phyloP scores from a whole-genome alignment of 2,888 invertebrate genomes.

The Uropetala carovei region DNA sequence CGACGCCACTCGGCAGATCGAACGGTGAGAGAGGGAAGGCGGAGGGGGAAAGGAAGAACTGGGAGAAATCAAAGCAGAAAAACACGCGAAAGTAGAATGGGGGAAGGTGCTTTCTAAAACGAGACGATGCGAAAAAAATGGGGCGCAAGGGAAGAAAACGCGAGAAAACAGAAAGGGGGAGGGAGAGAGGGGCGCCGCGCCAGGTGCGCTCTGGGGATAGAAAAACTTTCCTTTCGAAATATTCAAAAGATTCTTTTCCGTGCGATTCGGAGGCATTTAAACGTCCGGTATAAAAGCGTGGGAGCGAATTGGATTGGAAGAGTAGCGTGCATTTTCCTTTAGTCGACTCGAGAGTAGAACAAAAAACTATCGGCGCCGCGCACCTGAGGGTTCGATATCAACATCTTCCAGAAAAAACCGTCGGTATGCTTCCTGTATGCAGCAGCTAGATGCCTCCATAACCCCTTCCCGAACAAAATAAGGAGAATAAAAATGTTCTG shows the following conservation, averaged over 20 bases:
- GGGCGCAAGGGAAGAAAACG: neutral
- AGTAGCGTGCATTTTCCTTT: too few relatives aligned
- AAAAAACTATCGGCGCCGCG: too few relatives aligned
- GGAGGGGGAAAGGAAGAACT: neutral
- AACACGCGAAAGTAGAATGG: slow-evolving; percentile 36
- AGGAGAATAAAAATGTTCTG: too few relatives aligned
- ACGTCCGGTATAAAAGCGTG: too few relatives aligned
- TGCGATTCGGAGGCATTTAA: too few relatives aligned
- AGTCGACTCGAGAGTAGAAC: too few relatives aligned
- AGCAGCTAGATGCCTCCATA: too few relatives aligned
- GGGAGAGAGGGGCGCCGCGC: neutral
- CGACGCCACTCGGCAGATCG: neutral
- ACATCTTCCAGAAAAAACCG: too few relatives aligned
- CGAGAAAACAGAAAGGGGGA: neutral
- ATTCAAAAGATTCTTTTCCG: slow-evolving; percentile 15
- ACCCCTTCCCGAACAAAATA: too few relatives aligned
- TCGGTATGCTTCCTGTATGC: too few relatives aligned
- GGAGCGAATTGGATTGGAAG: too few relatives aligned
- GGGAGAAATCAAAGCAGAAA: slow-evolving; percentile 31
- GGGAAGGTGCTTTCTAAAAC: slow-evolving; percentile 42
- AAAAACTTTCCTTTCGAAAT: slow-evolving; percentile 59
- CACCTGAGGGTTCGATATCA: too few relatives aligned
- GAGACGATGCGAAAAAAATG: slow-evolving; percentile 45
- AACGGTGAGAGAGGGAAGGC: neutral
- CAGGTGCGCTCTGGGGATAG: slow-evolving; percentile 25